Evolutionary conservation across 2,113 vertebrate genomes (phyloP).

Genomic region (Cyanistes caeruleus): DNA sequence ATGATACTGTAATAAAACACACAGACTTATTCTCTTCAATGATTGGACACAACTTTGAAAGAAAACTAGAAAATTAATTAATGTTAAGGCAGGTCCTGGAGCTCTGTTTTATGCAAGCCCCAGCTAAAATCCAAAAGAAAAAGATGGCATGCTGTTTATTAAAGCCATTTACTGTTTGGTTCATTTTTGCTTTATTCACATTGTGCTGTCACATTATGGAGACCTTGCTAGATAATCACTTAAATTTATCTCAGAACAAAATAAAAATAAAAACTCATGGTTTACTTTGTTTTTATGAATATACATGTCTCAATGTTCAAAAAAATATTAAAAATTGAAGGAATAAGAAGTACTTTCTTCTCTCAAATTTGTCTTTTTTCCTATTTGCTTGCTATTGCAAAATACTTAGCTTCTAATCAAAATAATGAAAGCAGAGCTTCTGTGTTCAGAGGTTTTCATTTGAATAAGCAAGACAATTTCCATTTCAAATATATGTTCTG

Average conservation of each 20-base stretch:
- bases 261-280: neutral
- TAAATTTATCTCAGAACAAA: neutral
- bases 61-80: neutral
- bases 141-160: neutral
- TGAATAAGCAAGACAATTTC: conserved; percentile 22
- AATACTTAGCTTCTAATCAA: conserved; percentile 12
- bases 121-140: neutral
- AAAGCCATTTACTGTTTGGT: neutral
- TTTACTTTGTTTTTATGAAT: neutral
- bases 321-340: neutral
- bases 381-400: neutral
- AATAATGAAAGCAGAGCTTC: neutral
- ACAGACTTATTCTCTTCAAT: neutral
- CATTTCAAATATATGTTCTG: conserved; percentile 41
- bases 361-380: neutral
- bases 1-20: neutral
- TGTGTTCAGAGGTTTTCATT: conserved; percentile 1
- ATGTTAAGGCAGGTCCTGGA: neutral
- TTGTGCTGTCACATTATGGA: neutral
- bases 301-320: neutral
- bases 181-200: neutral
- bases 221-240: neutral
- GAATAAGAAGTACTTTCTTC: neutral
- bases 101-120: neutral
- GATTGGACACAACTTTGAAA: neutral